Evolutionary conservation across 2,797 vertebrate genomes (phyloP), one percentile per base, ranked within the genome.

Genomic region (Momotus momota): DNA sequence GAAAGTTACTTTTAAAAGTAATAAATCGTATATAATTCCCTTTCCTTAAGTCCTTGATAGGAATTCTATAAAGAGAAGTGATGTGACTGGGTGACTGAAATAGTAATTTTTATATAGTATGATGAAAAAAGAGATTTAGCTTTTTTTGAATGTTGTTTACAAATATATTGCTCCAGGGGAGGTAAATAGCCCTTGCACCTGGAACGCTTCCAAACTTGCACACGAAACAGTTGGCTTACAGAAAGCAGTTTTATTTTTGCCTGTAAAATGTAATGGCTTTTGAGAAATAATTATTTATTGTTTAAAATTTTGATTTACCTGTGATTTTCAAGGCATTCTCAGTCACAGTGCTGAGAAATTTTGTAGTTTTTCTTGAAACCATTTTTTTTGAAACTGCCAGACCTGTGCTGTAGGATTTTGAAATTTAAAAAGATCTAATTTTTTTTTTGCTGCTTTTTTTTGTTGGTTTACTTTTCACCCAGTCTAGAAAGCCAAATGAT

Each of bases 161-260:
- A 90, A 46, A 69, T 79, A 31, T 10, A 49, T 86, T 77, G 70
- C 91, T 91, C 4, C 73, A 81, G 91, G 85, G 80, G 79, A 90
- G 27, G 55, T 83, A 65, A 83, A 71, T 81, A 79, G 80, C 45
- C 48, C 27, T 75, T 64, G 66, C 41, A 86, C 67, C 60, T 94
- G 87, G 70, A 70, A 66, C 90, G 29, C 31, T 88, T 94, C 82
- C 66, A 94, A 27, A n/a, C 26, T 43, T 87, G 43, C 57, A 58
- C 11, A 10, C 71, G 54, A 58, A 91, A 20, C 43, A 60, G 35
- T 35, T 96, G 85, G 69, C 70, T 81, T 78, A 33, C 19, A 83
- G 79, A 85, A 64, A 88, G 18, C n/a, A 20, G 29, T 69, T 94
- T 80, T 85, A 64, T 62, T 92, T 88, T 93, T 92, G 67, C 61